A percentile compares a stretch with the other conserved stretches of the same genome.
phyloP scores from a whole-genome alignment of 1,140 invertebrate species.

The Platyscapa corneri region DNA sequence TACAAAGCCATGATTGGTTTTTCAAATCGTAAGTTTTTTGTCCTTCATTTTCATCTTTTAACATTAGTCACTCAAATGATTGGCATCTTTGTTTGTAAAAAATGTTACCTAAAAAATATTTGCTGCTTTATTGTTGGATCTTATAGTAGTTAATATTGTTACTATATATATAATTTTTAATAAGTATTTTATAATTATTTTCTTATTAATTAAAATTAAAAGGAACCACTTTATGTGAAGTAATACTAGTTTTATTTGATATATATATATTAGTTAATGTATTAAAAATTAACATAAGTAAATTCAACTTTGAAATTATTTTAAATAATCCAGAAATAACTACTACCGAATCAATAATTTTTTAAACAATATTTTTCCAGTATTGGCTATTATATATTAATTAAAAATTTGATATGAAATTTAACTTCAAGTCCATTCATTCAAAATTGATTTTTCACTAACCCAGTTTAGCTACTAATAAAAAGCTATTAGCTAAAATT shows the following conservation, averaged over 20 bases:
- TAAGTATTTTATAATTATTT: background rate
- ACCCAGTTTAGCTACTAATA: conserved; percentile 38
- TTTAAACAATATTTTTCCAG: background rate
- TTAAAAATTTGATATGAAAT: conserved; percentile 13
- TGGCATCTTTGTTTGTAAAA: conserved; percentile 10
- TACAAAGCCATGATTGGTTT: conserved; percentile 43
- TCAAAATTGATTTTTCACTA: conserved; percentile 45
- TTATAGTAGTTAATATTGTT: background rate
- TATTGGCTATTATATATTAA: background rate
- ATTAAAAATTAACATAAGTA: background rate
- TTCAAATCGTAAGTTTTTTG: conserved; percentile 2
- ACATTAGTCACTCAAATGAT: conserved; percentile 8
- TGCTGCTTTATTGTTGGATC: background rate
- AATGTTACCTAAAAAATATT: conserved; percentile 16
- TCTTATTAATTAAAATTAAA: conserved; percentile 13
- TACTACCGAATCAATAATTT: background rate
- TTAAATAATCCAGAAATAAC: background rate
- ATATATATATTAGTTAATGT: no score
- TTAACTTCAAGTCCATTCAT: background rate
- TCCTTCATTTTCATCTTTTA: conserved; percentile 10
- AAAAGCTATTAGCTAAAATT: background rate
- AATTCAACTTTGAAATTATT: background rate
- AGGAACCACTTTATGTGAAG: background rate
- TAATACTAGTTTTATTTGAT: background rate
- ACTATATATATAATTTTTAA: background rate